Conservation (phyloP, 1,140 invertebrate species). For the Melanaphis sacchari region DNA sequence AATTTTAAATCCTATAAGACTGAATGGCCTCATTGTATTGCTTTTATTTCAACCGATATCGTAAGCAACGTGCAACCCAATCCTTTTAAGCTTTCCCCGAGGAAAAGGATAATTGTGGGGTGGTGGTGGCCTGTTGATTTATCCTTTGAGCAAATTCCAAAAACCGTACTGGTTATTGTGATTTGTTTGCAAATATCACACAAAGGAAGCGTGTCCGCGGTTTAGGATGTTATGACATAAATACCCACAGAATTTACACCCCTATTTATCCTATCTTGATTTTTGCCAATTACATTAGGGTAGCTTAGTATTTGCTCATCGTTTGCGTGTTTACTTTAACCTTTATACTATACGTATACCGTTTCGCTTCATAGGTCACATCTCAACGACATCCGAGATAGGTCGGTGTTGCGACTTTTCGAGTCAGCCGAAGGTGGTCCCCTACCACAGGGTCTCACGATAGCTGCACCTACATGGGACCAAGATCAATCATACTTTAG, state of each 20-base stretch:
- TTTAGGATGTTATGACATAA: background rate
- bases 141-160: constrained; percentile 11
- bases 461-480: constrained; percentile 65
- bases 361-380: constrained; percentile 70
- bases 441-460: constrained; percentile 63
- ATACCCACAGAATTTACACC: background rate
- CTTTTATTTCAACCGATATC: background rate
- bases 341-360: background rate
- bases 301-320: background rate
- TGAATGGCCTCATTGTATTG: background rate
- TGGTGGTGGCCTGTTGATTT: no score
- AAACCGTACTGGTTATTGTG: background rate
- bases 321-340: background rate
- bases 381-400: constrained; percentile 87
- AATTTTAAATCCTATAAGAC: background rate
- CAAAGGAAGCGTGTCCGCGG: background rate
- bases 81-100: background rate
- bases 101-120: background rate
- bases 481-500: constrained; percentile 90
- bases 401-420: constrained; percentile 87
- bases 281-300: background rate
- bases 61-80: background rate
- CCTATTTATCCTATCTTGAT: background rate
- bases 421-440: constrained; percentile 81
- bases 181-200: background rate